Evolutionary conservation across 2,113 vertebrate genomes (phyloP).

Genomic region (Cryptotis parvus): DNA sequence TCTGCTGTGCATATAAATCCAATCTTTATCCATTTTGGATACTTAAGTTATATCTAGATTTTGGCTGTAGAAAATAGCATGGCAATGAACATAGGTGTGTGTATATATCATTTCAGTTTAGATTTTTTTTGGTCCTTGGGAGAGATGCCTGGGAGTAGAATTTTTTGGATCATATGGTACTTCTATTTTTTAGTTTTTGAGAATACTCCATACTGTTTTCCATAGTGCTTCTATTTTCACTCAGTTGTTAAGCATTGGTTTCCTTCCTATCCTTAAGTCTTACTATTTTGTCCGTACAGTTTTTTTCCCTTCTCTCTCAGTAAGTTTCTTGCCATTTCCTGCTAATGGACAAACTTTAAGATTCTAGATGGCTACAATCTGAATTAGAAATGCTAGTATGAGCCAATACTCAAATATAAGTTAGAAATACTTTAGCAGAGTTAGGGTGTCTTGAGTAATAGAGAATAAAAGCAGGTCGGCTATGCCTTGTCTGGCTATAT

Average conservation of each 20-base stretch:
- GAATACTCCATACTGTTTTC: too few species aligned
- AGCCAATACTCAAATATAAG: not conserved
- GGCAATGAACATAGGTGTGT: too few species aligned
- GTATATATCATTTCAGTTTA: too few species aligned
- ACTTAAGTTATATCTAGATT: too few species aligned
- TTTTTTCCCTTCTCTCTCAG: not conserved
- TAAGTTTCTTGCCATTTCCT: not conserved
- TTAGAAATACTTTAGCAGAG: not conserved
- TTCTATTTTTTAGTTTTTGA: too few species aligned
- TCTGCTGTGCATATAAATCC: too few species aligned
- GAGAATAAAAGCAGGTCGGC: not conserved
- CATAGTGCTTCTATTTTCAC: not conserved
- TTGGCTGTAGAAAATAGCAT: too few species aligned
- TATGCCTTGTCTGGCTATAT: not conserved
- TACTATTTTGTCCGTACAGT: not conserved
- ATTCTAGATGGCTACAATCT: not conserved
- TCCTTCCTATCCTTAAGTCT: not conserved
- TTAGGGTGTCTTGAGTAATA: not conserved
- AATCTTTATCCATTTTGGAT: too few species aligned
- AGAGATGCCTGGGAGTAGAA: too few species aligned
- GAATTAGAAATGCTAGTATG: not conserved
- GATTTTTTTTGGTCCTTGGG: too few species aligned
- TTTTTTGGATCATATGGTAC: too few species aligned
- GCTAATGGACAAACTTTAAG: not conserved
- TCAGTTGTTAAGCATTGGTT: not conserved